phyloP scores from a whole-genome alignment of 92 coral and sea anemone genomes.

The Epizoanthus scotinus region DNA sequence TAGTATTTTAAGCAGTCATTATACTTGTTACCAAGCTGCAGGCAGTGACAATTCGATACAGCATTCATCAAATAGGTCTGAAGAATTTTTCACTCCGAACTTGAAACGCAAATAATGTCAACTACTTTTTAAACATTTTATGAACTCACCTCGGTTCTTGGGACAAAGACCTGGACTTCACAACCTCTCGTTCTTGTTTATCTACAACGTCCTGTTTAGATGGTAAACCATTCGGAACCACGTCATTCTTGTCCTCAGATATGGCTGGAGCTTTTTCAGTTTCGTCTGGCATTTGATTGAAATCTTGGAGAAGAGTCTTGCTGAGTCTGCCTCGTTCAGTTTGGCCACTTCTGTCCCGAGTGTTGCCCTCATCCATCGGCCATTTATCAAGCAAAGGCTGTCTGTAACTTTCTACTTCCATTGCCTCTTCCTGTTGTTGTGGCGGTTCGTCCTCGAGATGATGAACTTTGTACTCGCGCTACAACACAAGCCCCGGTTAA shows the following conservation, averaged over 20 bases:
- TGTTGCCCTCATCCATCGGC: not conserved
- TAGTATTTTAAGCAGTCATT: not conserved
- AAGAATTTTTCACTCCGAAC: not conserved
- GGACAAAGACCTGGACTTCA: not conserved
- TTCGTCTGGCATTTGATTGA: not conserved
- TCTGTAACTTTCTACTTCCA: slow-evolving; percentile 1
- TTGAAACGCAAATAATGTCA: not conserved
- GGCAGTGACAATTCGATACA: not conserved
- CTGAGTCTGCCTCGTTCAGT: not conserved
- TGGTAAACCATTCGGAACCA: slow-evolving; percentile 8
- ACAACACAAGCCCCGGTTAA: not conserved
- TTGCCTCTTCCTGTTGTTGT: not conserved
- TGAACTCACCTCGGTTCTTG: slow-evolving; percentile 21
- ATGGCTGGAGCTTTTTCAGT: not conserved
- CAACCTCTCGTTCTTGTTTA: not conserved
- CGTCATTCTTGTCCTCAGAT: not conserved
- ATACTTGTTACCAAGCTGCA: no score
- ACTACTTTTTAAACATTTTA: not conserved
- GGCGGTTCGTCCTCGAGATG: not conserved
- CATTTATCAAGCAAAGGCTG: not conserved
- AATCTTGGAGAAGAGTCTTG: not conserved
- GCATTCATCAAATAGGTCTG: not conserved
- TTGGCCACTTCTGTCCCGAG: slow-evolving; percentile 11
- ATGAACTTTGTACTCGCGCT: slow-evolving; percentile 28
- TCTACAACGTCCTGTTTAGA: slow-evolving; percentile 5